Base-by-base conservation (phyloP, 2,888 invertebrate species). In the Platypus cylindrus region DNA sequence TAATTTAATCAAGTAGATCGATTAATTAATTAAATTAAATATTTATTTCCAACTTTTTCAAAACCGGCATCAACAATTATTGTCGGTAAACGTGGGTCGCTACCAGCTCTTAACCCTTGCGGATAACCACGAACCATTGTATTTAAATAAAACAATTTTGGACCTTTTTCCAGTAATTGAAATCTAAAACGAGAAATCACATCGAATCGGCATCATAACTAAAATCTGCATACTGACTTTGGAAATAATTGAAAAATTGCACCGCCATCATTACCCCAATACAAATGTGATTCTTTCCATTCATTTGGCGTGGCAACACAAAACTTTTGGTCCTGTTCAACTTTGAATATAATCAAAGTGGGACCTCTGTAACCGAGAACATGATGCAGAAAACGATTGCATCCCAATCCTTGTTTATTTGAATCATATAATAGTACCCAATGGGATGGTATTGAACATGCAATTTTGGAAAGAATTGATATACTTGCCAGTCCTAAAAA, bases 351-450 rank as follows among this genome's bases (percentile, higher is more conserved):
- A 40, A 73, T 66, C 36, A 79, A 52, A 1, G 77, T 76, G 0
- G 79, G 76, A 0, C 78, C 78, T 32, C 74, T 70, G 63, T 87
- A 87, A 7, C 75, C 73, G 13, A 87, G 68, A 3, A 90, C 83
- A 64, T 91, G 90, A 55, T 89, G 84, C 48, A 84, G 65, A 63
- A 91, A 90, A 12, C 62, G 71, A 66, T 90, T 91, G 36, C 80
- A 73, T 16, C 89, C 90, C n/a, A 81, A 64, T 0, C 91, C 93
- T 63, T 89, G 84, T 40, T 83, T 77, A 49, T 77, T 73, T 35
- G 86, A 83, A 51, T 79, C 75, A 65, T 91, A 93, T 32, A 93
- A 64, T 40, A 81, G 66, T 33, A 76, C 73, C 91, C 91, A 93
- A 62, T 86, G 85, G 36, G 80, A 79, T 2, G 79, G 79, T 48